These are phyloP conservation scores for Rhea americana DNA, from an alignment of 2,113 vertebrate genomes.

Conservation along the genomic window DNA sequence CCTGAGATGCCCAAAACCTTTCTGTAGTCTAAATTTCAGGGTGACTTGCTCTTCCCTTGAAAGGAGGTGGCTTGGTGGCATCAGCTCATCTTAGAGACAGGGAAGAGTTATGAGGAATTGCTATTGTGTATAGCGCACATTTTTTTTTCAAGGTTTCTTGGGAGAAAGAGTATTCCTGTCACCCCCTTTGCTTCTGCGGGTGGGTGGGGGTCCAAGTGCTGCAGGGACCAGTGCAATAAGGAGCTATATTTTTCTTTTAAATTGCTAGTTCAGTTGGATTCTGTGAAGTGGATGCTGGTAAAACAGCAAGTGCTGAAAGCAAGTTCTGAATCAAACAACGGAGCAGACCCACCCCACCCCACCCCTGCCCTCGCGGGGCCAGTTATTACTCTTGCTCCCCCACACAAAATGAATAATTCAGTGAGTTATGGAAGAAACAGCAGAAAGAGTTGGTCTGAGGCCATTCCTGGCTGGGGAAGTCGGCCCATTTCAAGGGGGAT, in stretches of 20 bases:
- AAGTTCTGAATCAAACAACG: neutral
- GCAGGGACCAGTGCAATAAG: neutral
- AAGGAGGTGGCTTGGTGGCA: neutral
- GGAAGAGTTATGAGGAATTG: neutral
- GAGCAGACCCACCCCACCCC: neutral
- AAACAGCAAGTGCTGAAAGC: neutral
- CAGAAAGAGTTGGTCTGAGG: neutral
- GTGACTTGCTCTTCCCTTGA: rapidly evolving
- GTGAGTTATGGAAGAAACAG: neutral
- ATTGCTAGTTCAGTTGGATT: neutral
- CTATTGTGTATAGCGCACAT: neutral
- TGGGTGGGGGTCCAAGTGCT: neutral
- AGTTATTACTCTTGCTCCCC: neutral
- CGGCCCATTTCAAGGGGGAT: neutral
- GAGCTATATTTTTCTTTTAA: neutral
- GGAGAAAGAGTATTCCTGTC: neutral
- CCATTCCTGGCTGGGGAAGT: neutral
- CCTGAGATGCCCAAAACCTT: neutral
- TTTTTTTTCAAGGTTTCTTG: neutral
- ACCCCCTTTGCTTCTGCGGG: neutral
- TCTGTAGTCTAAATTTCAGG: neutral
- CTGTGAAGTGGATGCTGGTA: neutral
- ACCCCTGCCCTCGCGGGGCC: neutral
- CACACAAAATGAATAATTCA: neutral
- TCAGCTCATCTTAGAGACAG: neutral